Evolutionary conservation across 37 sponge, comb jelly and placozoan genomes (phyloP).

Genomic region (Aplysina aerophoba): DNA sequence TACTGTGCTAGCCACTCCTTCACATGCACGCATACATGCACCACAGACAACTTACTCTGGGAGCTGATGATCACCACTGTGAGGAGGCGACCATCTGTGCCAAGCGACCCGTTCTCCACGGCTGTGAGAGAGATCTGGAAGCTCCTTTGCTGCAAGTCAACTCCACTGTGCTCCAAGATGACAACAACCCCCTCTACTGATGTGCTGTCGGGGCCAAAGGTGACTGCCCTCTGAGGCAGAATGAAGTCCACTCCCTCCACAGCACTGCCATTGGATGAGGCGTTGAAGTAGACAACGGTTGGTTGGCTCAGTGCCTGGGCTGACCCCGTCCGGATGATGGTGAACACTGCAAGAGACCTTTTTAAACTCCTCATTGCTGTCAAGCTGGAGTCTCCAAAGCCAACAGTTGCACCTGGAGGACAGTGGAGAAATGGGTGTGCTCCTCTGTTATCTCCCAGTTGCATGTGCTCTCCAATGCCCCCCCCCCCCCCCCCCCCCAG

Average conservation of each 20-base stretch:
- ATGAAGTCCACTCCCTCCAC: conserved; percentile 2
- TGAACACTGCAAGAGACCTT: too few species aligned
- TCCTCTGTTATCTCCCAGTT: too few species aligned
- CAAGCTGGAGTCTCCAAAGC: too few species aligned
- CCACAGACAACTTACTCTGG: too few species aligned
- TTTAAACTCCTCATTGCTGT: too few species aligned
- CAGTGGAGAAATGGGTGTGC: neutral
- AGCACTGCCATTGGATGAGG: conserved; percentile 5
- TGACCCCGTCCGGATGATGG: neutral
- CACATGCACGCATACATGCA: too few species aligned
- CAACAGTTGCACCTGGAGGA: too few species aligned
- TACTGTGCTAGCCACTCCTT: too few species aligned
- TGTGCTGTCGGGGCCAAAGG: neutral
- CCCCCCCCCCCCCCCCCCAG: too few species aligned
- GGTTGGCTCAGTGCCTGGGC: neutral
- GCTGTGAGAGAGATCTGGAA: neutral
- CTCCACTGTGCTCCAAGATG: neutral
- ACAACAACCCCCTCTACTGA: neutral
- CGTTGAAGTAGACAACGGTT: neutral
- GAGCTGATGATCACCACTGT: neutral
- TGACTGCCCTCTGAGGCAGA: neutral
- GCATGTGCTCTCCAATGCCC: too few species aligned
- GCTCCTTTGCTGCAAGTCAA: neutral
- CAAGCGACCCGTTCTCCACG: conserved; percentile 17
- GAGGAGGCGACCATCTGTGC: conserved; percentile 6